Conservation (phyloP, 2,113 vertebrate genomes). For the Sinocyclocheilus maitianheensis region DNA sequence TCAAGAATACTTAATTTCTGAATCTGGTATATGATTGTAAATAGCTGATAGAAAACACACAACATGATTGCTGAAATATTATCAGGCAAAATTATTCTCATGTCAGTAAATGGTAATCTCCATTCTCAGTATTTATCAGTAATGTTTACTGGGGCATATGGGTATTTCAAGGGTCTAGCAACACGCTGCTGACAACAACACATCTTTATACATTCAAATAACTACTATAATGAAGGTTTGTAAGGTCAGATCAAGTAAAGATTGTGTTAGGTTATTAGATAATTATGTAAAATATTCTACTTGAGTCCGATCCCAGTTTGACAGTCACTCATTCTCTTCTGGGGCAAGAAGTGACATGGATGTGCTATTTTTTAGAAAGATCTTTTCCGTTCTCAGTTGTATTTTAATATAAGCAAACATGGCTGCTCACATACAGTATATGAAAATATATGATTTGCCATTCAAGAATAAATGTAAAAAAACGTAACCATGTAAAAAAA, state of each 20-base stretch:
- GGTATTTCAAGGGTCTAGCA: neutral
- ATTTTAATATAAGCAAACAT: constrained; percentile 8
- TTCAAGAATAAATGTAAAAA: constrained; percentile 17
- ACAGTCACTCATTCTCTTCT: neutral
- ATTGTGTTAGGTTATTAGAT: neutral
- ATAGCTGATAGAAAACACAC: neutral
- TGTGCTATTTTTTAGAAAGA: neutral
- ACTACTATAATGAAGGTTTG: neutral
- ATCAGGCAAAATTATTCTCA: neutral
- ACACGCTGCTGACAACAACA: neutral
- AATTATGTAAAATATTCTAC: neutral
- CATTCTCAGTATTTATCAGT: neutral
- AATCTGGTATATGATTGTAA: neutral
- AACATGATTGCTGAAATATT: neutral
- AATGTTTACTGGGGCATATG: neutral
- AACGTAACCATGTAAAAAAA: neutral
- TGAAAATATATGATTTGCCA: neutral
- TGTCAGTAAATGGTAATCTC: neutral
- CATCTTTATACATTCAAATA: neutral
- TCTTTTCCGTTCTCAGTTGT: neutral
- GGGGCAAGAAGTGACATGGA: neutral
- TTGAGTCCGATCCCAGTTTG: neutral
- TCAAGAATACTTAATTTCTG: neutral
- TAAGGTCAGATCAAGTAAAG: neutral
- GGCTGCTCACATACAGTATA: neutral